phyloP scores from a whole-genome alignment of 2,113 vertebrate genomes.

The Oncorhynchus clarkii region DNA sequence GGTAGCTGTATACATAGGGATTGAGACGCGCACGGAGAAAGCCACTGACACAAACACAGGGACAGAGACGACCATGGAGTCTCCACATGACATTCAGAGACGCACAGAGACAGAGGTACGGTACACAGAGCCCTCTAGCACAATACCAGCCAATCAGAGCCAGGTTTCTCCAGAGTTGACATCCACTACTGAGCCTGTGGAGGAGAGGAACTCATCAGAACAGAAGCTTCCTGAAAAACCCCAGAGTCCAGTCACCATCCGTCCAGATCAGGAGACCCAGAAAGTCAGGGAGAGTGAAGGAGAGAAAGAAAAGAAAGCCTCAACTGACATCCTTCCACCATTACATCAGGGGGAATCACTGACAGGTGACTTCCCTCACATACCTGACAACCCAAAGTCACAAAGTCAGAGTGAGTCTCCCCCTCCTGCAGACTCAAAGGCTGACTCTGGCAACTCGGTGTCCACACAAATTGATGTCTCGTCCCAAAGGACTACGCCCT shows the following conservation, averaged over 20 bases:
- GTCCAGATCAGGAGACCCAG: background rate
- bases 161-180: background rate
- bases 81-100: constrained; percentile 12
- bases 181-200: constrained; percentile 5
- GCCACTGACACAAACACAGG: background rate
- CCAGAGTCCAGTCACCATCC: background rate
- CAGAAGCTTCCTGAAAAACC: constrained; percentile 7
- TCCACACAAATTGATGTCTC: background rate
- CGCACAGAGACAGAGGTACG: constrained; percentile 2
- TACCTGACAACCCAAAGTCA: constrained; percentile 14
- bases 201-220: background rate
- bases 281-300: constrained; percentile 16
- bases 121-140: constrained; percentile 3
- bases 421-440: background rate
- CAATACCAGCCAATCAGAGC: constrained; percentile 4
- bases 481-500: background rate
- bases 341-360: background rate
- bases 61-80: constrained; percentile 23
- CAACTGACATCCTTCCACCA: constrained; percentile 4
- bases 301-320: constrained; percentile 2
- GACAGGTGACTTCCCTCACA: background rate
- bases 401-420: constrained; percentile 4
- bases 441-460: background rate
- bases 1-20: background rate
- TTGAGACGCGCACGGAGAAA: background rate